Conservation (phyloP, 2,797 vertebrate species). For the Oryzias dopingdopingensis region DNA sequence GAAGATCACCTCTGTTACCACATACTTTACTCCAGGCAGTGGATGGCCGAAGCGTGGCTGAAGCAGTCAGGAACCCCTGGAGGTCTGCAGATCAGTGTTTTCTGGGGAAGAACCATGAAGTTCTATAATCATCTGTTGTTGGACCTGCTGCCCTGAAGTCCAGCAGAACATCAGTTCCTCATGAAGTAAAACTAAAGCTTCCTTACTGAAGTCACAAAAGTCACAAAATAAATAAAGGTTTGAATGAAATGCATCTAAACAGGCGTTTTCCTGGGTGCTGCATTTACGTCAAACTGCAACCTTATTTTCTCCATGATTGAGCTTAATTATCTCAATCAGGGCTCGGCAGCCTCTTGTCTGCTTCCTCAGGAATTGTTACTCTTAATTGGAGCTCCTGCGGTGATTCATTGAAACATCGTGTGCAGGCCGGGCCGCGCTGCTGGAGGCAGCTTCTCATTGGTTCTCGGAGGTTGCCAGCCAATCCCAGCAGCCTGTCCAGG, state of each 20-base stretch:
- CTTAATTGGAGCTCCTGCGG: constrained; percentile 63
- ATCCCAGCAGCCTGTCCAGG: constrained; percentile 66
- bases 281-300: constrained; percentile 15
- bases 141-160: too few relatives aligned
- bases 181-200: too few relatives aligned
- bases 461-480: constrained; percentile 56
- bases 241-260: background rate
- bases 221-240: too few relatives aligned
- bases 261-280: background rate
- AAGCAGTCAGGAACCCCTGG: too few relatives aligned
- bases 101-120: too few relatives aligned
- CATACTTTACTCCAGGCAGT: too few relatives aligned
- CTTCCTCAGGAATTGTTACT: constrained; percentile 54
- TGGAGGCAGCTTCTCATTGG: constrained; percentile 56
- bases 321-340: constrained; percentile 54
- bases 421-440: constrained; percentile 42
- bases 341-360: constrained; percentile 36
- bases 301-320: constrained; percentile 43
- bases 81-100: too few relatives aligned
- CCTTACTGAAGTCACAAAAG: too few relatives aligned
- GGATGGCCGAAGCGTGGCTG: too few relatives aligned
- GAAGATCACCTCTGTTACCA: too few relatives aligned
- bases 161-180: too few relatives aligned
- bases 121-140: too few relatives aligned
- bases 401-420: constrained; percentile 70